A percentile compares a stretch with the other conserved stretches of the same genome.
These are phyloP conservation scores for Odocoileus hemionus DNA, from an alignment of 2,113 vertebrate species.

Conservation along the genomic window DNA sequence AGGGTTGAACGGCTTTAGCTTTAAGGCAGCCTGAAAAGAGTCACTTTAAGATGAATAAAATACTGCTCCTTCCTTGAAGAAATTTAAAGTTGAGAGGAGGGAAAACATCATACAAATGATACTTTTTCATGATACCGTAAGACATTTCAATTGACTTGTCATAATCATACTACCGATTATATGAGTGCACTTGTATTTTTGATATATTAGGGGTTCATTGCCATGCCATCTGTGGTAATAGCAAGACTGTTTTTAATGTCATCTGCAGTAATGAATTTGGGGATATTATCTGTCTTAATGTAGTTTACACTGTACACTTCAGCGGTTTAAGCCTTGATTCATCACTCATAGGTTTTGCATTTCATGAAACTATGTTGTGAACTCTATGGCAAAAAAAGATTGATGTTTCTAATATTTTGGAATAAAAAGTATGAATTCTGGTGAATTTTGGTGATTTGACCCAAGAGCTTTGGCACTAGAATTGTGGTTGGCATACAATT, in stretches of 20 bases:
- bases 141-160: background rate
- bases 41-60: background rate
- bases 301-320: background rate
- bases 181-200: background rate
- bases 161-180: background rate
- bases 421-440: background rate
- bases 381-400: background rate
- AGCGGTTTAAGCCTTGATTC: conserved; percentile 4
- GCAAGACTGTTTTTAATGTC: background rate
- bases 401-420: background rate
- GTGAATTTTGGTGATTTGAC: background rate
- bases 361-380: background rate
- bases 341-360: background rate
- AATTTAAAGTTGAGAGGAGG: background rate
- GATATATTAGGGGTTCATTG: background rate
- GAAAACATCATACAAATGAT: background rate
- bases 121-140: background rate
- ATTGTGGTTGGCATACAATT: background rate
- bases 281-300: background rate
- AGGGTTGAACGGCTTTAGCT: background rate
- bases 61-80: background rate
- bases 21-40: background rate
- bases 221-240: background rate
- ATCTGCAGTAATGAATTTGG: background rate
- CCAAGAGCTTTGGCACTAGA: background rate